Evolutionary conservation across 2,113 vertebrate genomes (phyloP), one percentile per base, ranked within the genome.

Genomic region (Passer montanus): DNA sequence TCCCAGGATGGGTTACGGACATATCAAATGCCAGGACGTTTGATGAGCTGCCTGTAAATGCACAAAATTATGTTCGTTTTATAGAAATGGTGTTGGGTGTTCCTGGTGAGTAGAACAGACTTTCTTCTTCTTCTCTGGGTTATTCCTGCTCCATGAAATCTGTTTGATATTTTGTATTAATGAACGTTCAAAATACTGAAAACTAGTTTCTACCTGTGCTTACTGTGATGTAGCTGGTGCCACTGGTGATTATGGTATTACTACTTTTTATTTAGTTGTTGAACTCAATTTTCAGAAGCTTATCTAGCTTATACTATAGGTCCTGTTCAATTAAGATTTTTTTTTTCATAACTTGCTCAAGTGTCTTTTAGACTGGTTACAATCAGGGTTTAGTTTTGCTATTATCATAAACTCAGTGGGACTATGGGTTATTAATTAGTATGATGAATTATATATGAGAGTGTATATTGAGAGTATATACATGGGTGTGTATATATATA

Each of bases 1-100:
- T 99, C 88, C 99, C 99, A 50, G 99, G 99, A 80, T 99, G 99
- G 99, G 98, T 98, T 69, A 99, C 97, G 5, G 98, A 99, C 94
- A 99, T 98, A 62, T 99, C 99, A 47, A 98, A 98, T 62, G 98
- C 97, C 39, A 98, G 99, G 83, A 98, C 97, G 5, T 99, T 99
- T 81, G 96, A 99, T 62, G 99, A 99, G 24, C 98, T 99, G 90
- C 99, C 99, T 26, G 98, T 99, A 95, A 99, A 99, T 81, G 99
- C 99, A 69, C 99, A 99, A 94, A 99, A 99, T 95, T 99, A 99
- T 5, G 98, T 99, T 87, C 98, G 85, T 86, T 99, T 99, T 96
- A 95, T 99, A 70, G 99, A 99, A 98, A 98, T 98, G 88, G 97
- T 98, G 16, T 97, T 99, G 86, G 98, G 98, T 56, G 98, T 99